Evolutionary conservation across 2,797 vertebrate genomes (phyloP).

Genomic region (Poecilia gillii): DNA sequence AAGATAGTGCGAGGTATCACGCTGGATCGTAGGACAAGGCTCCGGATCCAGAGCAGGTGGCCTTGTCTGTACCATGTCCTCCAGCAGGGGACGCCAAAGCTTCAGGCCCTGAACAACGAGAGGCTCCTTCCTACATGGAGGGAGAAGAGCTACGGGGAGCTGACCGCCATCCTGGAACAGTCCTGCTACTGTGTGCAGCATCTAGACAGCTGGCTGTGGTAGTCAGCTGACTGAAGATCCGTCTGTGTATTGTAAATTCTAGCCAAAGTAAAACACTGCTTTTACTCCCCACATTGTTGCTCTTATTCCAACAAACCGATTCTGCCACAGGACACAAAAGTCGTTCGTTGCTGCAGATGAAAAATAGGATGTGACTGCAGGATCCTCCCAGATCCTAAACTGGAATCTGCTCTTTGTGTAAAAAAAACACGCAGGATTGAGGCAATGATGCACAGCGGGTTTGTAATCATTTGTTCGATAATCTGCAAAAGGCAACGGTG

Average conservation of each 20-base stretch:
- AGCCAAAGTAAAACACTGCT: background rate
- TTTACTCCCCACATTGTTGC: background rate
- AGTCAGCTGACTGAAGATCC: conserved; percentile 32
- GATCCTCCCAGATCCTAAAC: conserved; percentile 8
- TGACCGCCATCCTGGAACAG: conserved; percentile 82
- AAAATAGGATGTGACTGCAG: conserved; percentile 9
- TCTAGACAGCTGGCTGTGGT: conserved; percentile 88
- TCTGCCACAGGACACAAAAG: background rate
- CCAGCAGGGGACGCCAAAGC: conserved; percentile 81
- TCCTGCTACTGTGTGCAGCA: conserved; percentile 88
- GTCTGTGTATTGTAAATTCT: background rate
- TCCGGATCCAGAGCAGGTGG: conserved; percentile 86
- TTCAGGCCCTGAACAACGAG: conserved; percentile 86
- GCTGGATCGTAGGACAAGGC: conserved; percentile 82
- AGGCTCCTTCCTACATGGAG: conserved; percentile 82
- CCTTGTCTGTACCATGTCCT: conserved; percentile 86
- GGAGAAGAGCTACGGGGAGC: conserved; percentile 78
- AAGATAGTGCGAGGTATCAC: conserved; percentile 86
- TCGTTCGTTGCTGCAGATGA: conserved; percentile 1
- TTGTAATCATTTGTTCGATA: conserved; percentile 10
- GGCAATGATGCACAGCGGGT: background rate
- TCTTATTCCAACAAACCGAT: conserved; percentile 4
- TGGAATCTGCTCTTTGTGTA: conserved; percentile 16
- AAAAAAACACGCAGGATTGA: background rate
- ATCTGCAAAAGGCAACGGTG: conserved; percentile 18